Percentiles rank a stretch among this genome's conserved stretches.
These are phyloP conservation scores for Todus mexicanus DNA, from an alignment of 2,797 vertebrate genomes.

Conservation along the genomic window DNA sequence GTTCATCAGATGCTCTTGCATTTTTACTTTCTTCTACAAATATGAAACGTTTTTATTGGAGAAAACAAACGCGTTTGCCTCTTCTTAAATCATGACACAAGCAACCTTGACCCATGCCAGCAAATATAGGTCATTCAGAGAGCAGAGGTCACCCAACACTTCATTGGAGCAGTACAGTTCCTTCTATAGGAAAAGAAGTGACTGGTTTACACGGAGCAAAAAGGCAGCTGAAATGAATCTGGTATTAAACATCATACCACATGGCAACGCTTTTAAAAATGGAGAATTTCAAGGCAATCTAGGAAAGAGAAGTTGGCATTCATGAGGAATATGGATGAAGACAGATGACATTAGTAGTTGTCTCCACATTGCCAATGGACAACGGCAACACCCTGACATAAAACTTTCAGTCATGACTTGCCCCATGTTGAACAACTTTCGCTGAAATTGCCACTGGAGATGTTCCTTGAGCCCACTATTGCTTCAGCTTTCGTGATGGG, in stretches of 20 bases:
- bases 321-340: neutral
- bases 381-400: neutral
- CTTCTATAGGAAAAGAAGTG: neutral
- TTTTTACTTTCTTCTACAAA: neutral
- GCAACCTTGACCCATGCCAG: neutral
- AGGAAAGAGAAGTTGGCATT: neutral
- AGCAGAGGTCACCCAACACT: neutral
- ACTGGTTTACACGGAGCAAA: neutral
- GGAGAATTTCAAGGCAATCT: neutral
- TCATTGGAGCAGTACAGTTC: neutral
- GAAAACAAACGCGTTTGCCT: neutral
- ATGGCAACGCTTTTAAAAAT: neutral
- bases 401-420: neutral
- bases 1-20: neutral
- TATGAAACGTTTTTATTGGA: neutral
- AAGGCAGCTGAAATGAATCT: neutral
- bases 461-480: neutral
- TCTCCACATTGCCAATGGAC: neutral
- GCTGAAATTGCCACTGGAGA: neutral
- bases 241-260: neutral
- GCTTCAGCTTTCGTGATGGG: neutral
- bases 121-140: neutral
- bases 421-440: neutral
- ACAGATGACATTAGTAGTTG: neutral
- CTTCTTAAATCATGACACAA: neutral